A percentile compares a stretch with the other conserved stretches of the same genome.
Conservation (phyloP, 2,113 vertebrate species). For the Microcebus lehilahytsara region DNA sequence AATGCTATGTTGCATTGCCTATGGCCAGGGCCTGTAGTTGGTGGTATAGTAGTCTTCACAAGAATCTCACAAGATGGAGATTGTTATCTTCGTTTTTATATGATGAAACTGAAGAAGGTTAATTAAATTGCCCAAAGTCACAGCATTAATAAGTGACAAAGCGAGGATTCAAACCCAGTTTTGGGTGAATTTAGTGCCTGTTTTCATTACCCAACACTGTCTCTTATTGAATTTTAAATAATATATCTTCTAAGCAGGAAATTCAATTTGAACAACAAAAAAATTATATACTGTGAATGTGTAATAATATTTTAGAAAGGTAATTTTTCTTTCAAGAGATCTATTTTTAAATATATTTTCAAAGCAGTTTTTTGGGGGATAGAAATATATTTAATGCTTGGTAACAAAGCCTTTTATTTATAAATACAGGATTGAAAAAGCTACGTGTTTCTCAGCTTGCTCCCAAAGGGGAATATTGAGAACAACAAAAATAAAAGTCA, state of each 20-base stretch:
- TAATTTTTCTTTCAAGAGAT: constrained; percentile 28
- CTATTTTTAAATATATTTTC: constrained; percentile 24
- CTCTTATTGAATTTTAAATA: not conserved
- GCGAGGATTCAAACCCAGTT: not conserved
- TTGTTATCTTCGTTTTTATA: constrained; percentile 5
- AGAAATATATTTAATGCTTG: constrained; percentile 15
- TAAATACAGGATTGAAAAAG: constrained; percentile 19
- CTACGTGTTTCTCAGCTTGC: constrained; percentile 25
- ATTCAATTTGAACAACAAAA: not conserved
- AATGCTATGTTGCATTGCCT: not conserved
- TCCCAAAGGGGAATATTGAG: not conserved
- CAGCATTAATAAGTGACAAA: not conserved
- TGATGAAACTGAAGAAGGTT: not conserved
- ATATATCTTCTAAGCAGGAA: not conserved
- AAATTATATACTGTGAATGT: not conserved
- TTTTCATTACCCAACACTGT: not conserved
- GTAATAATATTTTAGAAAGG: not conserved
- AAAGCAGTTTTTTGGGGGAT: not conserved
- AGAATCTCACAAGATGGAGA: not conserved
- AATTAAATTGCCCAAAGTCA: constrained; percentile 9
- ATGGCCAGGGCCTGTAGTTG: not conserved
- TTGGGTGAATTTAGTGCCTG: not conserved
- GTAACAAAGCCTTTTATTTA: constrained; percentile 33
- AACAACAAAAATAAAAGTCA: constrained; percentile 32
- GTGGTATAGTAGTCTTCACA: not conserved